Percentiles rank a stretch among this genome's conserved stretches.
These are phyloP conservation scores for Lamproptera curius DNA, from an alignment of 2,888 invertebrate genomes.

Conservation along the genomic window DNA sequence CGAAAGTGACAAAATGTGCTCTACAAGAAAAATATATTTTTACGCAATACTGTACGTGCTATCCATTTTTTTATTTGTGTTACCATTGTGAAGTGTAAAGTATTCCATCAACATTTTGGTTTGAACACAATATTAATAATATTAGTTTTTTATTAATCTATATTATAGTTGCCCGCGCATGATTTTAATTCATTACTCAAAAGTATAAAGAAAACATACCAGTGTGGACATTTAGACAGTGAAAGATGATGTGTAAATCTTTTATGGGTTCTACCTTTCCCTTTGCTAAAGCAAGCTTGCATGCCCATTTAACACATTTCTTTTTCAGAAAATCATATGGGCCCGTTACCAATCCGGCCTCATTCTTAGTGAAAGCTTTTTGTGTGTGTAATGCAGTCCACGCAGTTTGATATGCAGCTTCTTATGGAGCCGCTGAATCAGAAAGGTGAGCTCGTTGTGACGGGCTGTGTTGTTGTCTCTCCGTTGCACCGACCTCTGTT, in stretches of 20 bases:
- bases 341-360: slow-evolving; percentile 35
- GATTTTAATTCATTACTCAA: not conserved
- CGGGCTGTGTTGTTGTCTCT: slow-evolving; percentile 39
- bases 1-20: too few relatives aligned
- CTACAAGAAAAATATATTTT: not conserved
- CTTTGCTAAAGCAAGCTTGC: slow-evolving; percentile 46
- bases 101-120: not conserved
- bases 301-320: slow-evolving; percentile 66
- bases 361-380: slow-evolving; percentile 69
- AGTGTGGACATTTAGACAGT: not conserved
- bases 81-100: not conserved
- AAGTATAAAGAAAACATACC: too few relatives aligned
- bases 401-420: slow-evolving; percentile 58
- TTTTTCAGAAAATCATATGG: slow-evolving; percentile 67
- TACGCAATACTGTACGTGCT: not conserved
- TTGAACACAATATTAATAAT: not conserved
- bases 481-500: slow-evolving; percentile 44
- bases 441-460: slow-evolving; percentile 68
- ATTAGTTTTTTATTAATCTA: not conserved
- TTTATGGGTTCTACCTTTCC: slow-evolving; percentile 13
- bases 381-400: slow-evolving; percentile 64
- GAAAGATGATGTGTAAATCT: not conserved
- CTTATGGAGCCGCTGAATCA: slow-evolving; percentile 61
- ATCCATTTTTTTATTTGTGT: not conserved
- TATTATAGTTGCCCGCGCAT: not conserved